These are phyloP conservation scores for Troides aeacus DNA, from an alignment of 2,888 invertebrate genomes.

Conservation along the genomic window DNA sequence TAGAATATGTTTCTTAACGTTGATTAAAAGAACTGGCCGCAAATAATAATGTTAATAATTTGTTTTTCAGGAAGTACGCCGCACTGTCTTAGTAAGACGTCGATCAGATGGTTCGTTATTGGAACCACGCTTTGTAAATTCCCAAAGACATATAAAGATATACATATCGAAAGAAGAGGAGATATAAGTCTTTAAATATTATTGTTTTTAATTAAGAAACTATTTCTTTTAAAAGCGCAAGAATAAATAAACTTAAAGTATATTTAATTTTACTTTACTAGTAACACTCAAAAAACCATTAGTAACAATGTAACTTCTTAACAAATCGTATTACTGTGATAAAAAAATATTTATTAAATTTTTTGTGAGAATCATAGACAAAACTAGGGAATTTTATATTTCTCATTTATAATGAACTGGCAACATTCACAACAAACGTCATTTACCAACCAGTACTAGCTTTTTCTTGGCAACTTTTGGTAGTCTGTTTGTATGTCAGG, in stretches of 20 bases:
- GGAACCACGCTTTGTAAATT: constrained; percentile 52
- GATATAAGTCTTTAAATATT: constrained; percentile 4
- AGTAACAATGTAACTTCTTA: neutral
- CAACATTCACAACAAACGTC: constrained; percentile 18
- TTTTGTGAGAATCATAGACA: neutral
- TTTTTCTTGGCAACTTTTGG: constrained; percentile 29
- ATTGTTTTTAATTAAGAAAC: no score
- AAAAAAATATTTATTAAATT: neutral
- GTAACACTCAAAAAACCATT: neutral
- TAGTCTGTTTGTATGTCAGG: constrained; percentile 31
- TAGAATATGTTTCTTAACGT: no score
- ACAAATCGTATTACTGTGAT: neutral
- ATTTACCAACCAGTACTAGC: constrained; percentile 19
- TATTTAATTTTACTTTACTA: neutral
- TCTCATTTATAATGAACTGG: neutral
- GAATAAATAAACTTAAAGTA: neutral
- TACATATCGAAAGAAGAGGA: constrained; percentile 56
- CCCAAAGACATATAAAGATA: constrained; percentile 68
- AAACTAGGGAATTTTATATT: neutral
- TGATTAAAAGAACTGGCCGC: no score
- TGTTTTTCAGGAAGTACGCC: constrained; percentile 59
- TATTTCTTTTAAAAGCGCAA: neutral
- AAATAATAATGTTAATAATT: neutral
- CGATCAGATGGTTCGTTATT: constrained; percentile 70
- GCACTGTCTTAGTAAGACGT: constrained; percentile 65